Conservation (phyloP, 2,888 invertebrate species). For the Chironomus tentans region DNA sequence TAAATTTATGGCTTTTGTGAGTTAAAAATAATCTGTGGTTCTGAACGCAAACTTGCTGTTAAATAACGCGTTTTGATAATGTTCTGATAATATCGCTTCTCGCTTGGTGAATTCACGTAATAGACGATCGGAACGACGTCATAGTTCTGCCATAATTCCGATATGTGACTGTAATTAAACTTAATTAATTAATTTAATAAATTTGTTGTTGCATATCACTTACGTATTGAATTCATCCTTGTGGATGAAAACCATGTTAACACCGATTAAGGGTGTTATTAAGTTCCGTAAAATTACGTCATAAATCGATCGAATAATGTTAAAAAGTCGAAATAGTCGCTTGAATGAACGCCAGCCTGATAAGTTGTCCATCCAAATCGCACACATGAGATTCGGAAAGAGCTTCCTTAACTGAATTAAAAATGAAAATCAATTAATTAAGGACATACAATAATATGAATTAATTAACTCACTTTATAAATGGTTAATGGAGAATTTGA, state of each 20-base stretch:
- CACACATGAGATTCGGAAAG: slow-evolving; percentile 40
- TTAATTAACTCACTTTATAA: slow-evolving; percentile 2
- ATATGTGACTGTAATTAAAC: slow-evolving; percentile 36
- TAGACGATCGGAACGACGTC: slow-evolving; percentile 42
- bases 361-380: slow-evolving; percentile 38
- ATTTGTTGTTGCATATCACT: slow-evolving; percentile 29
- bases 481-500: slow-evolving; percentile 40
- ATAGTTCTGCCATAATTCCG: slow-evolving; percentile 41
- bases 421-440: too few species aligned
- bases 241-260: slow-evolving; percentile 40
- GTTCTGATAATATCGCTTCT: slow-evolving; percentile 43
- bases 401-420: slow-evolving; percentile 40
- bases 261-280: slow-evolving; percentile 41
- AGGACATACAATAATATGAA: not conserved
- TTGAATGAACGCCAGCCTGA: slow-evolving; percentile 34
- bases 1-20: not conserved
- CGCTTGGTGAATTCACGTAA: slow-evolving; percentile 42
- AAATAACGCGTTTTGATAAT: slow-evolving; percentile 43
- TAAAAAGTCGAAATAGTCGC: slow-evolving; percentile 37
- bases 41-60: slow-evolving; percentile 41
- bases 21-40: slow-evolving; percentile 36
- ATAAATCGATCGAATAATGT: slow-evolving; percentile 40
- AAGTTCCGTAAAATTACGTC: slow-evolving; percentile 41
- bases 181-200: not conserved
- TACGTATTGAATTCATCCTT: slow-evolving; percentile 43